phyloP scores from a whole-genome alignment of 2,888 invertebrate genomes.

The Drosophila nr. medialis region DNA sequence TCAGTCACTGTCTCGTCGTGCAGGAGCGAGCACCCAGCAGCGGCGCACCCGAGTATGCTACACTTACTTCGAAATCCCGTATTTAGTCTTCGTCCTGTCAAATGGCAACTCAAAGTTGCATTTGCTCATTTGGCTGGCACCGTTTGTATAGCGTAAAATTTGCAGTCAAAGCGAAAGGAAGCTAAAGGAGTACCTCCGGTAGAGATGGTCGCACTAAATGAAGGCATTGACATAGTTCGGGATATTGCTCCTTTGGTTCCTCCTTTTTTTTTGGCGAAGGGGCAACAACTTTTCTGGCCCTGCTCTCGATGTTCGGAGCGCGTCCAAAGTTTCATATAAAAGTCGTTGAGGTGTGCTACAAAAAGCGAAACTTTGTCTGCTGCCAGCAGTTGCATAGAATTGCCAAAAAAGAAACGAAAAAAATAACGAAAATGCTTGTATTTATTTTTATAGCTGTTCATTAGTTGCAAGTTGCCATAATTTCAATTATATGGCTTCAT shows the following conservation, averaged over 20 bases:
- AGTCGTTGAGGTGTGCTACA: constrained; percentile 69
- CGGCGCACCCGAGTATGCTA: constrained; percentile 34
- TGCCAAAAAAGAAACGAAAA: neutral
- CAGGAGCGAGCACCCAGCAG: constrained; percentile 26
- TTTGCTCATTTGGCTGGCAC: constrained; percentile 21
- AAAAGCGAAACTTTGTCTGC: constrained; percentile 62
- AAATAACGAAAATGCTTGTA: constrained; percentile 32
- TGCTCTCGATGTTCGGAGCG: constrained; percentile 14
- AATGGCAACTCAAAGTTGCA: constrained; percentile 19
- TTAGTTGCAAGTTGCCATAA: constrained; percentile 72
- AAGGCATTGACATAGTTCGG: constrained; percentile 71
- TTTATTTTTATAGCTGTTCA: constrained; percentile 79
- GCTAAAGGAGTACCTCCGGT: neutral
- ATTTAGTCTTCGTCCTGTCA: constrained; percentile 29
- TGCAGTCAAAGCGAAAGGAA: constrained; percentile 22
- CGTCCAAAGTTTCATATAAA: constrained; percentile 38
- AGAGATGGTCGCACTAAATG: constrained; percentile 13
- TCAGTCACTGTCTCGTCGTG: constrained; percentile 41
- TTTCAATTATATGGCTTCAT: constrained; percentile 66
- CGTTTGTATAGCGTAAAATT: no score
- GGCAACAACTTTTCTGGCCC: constrained; percentile 11
- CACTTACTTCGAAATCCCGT: neutral
- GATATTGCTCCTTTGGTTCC: constrained; percentile 13
- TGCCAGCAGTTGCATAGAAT: constrained; percentile 23
- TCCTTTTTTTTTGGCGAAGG: neutral